Conservation (phyloP, 2,113 vertebrate species). For the Gobiocypris rarus region DNA sequence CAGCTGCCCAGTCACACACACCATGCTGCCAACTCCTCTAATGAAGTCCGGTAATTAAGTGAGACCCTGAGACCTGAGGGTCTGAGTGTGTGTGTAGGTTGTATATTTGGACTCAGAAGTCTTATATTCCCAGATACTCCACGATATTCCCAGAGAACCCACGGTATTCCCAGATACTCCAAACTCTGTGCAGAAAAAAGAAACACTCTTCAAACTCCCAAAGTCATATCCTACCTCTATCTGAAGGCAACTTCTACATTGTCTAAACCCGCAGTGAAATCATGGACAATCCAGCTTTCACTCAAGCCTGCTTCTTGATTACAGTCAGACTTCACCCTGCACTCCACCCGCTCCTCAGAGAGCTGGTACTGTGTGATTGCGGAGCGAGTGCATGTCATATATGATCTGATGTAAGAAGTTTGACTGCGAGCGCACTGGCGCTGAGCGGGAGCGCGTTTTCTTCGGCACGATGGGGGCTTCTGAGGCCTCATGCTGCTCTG, state of each 20-base stretch:
- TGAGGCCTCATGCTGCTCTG: not conserved
- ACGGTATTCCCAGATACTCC: not conserved
- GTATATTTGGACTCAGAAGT: not conserved
- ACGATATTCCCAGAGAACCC: not conserved
- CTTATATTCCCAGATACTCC: no score
- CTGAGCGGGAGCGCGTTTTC: slow-evolving; percentile 32
- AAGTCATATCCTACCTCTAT: not conserved
- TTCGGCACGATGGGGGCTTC: not conserved
- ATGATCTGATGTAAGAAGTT: slow-evolving; percentile 24
- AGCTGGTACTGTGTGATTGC: not conserved
- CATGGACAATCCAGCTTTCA: slow-evolving; percentile 18
- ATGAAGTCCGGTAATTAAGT: slow-evolving; percentile 58
- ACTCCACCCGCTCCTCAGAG: slow-evolving; percentile 1
- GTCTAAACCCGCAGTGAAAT: slow-evolving; percentile 35
- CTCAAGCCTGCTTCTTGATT: slow-evolving; percentile 35
- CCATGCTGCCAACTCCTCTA: slow-evolving; percentile 53
- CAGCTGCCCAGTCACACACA: slow-evolving; percentile 39
- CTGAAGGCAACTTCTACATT: slow-evolving; percentile 20
- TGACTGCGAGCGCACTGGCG: not conserved
- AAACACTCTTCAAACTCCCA: slow-evolving; percentile 9
- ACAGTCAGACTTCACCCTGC: slow-evolving; percentile 32
- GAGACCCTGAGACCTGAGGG: slow-evolving; percentile 36
- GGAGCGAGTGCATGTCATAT: not conserved
- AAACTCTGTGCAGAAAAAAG: not conserved
- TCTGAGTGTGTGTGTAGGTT: slow-evolving; percentile 13